Conservation (phyloP, 2,113 vertebrate genomes). For the Podocnemis expansa region DNA sequence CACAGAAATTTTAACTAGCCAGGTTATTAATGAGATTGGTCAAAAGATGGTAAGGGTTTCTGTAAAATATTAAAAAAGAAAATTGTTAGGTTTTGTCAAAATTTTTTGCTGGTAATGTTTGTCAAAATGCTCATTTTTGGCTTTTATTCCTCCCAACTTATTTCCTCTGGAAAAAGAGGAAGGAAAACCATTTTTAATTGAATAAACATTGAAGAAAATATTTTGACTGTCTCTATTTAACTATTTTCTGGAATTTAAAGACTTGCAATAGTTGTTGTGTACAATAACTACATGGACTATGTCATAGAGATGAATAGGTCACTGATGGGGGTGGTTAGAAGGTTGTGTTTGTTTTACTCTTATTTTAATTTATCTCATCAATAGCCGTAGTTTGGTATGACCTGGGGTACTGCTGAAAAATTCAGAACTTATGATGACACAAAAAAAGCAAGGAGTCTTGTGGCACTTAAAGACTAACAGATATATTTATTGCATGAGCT, state of each 20-base stretch:
- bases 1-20: not conserved
- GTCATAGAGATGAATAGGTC: not conserved
- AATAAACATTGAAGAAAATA: not conserved
- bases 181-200: not conserved
- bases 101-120: not conserved
- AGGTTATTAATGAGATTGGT: not conserved
- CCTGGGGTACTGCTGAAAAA: not conserved
- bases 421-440: not conserved
- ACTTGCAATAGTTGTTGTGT: not conserved
- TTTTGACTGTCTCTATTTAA: not conserved
- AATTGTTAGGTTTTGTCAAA: not conserved
- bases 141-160: not conserved
- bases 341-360: not conserved
- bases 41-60: fast-evolving
- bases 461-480: too few relatives aligned
- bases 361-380: not conserved
- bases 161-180: not conserved
- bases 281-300: not conserved
- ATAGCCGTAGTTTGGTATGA: not conserved
- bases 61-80: not conserved
- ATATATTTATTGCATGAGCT: too few relatives aligned
- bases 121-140: not conserved
- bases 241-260: not conserved
- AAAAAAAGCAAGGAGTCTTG: too few relatives aligned
- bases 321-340: not conserved